These are phyloP conservation scores for Dendrocopos noguchii DNA, from an alignment of 2,113 vertebrate genomes.

Conservation along the genomic window DNA sequence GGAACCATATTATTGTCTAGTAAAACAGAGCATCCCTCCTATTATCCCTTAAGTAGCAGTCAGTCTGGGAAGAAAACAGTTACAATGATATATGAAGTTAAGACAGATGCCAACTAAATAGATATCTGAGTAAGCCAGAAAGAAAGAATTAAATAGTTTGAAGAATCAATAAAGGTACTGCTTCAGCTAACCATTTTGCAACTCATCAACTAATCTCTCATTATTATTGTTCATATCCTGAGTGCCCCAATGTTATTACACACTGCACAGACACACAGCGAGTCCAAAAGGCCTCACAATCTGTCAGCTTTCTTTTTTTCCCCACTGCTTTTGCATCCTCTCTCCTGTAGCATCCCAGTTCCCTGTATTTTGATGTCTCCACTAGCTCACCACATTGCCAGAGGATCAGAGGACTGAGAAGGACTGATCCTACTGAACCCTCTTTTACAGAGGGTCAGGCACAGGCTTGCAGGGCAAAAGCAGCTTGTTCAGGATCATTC, in stretches of 20 bases:
- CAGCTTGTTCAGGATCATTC: background rate
- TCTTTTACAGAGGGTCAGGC: background rate
- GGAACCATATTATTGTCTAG: constrained; percentile 71
- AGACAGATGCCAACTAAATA: constrained; percentile 79
- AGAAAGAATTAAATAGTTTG: constrained; percentile 73
- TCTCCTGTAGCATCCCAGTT: background rate
- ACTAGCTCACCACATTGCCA: background rate
- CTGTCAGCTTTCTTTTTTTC: background rate
- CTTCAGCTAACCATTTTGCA: constrained; percentile 29
- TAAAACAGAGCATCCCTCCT: constrained; percentile 73
- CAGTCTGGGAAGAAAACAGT: constrained; percentile 73
- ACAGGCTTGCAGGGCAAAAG: background rate
- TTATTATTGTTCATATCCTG: constrained; percentile 39
- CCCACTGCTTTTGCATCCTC: background rate
- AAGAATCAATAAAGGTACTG: constrained; percentile 76
- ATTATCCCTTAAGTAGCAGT: constrained; percentile 76
- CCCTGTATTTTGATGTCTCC: background rate
- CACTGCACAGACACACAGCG: background rate
- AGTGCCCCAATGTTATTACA: background rate
- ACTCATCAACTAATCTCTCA: constrained; percentile 31
- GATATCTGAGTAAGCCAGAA: constrained; percentile 74
- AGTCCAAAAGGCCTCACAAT: background rate
- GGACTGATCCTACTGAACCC: background rate
- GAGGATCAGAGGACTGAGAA: background rate
- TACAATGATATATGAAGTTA: constrained; percentile 79